Conservation (phyloP, 2,113 vertebrate genomes). For the Chionomys nivalis region DNA sequence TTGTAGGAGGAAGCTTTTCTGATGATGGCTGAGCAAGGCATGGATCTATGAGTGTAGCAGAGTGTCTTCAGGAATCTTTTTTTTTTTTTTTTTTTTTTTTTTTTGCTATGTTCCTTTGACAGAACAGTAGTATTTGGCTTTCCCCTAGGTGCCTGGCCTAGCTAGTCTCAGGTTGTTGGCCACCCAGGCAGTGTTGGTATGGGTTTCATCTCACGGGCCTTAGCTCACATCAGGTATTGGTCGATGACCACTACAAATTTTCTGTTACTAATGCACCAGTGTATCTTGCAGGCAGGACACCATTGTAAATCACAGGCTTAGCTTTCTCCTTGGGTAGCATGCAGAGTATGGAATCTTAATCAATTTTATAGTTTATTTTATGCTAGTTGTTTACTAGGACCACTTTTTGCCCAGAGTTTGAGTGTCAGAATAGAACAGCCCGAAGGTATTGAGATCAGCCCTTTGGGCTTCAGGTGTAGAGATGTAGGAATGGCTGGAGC, state of each 20-base stretch:
- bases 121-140: neutral
- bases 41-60: neutral
- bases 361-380: constrained; percentile 7
- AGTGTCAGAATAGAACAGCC: neutral
- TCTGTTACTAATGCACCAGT: neutral
- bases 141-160: neutral
- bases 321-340: neutral
- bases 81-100: neutral
- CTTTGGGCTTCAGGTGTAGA: neutral
- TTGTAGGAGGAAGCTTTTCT: neutral
- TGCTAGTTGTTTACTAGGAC: neutral
- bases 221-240: neutral
- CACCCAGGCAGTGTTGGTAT: neutral
- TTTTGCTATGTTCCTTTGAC: neutral
- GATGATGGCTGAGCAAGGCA: neutral
- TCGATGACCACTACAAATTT: neutral
- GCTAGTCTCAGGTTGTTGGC: neutral
- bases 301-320: neutral
- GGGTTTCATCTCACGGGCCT: neutral
- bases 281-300: neutral
- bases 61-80: neutral
- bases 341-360: neutral
- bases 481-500: neutral
- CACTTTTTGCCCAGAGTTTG: neutral
- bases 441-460: neutral